Base-by-base conservation (phyloP, 2,113 vertebrate genomes). In the Sebastes schlegelii region DNA sequence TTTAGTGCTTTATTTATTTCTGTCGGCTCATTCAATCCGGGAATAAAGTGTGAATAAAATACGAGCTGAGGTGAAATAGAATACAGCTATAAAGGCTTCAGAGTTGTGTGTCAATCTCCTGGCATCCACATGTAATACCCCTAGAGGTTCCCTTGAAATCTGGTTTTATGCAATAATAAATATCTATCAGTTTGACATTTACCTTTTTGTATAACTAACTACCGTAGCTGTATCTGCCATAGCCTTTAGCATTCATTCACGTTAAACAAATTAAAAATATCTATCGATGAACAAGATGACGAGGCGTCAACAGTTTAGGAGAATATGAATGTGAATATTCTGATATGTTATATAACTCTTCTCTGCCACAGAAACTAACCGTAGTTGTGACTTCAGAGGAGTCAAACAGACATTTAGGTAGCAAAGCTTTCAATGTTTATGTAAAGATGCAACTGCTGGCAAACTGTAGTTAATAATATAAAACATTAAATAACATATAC, bases 1-100 rank as follows among this genome's bases (percentile, higher is more conserved):
- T 82, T 76, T 45, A 34, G 19, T 34, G 40, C 60, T 68, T 55
- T 10, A 12, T 45, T 83, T 80, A 17, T 66, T 48, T 65, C 12
- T 40, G 21, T 26, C 43, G 21, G 23, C 14, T 43, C 12, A 4
- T 46, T 76, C 14, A 19, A 0, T n/a, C 40, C 52, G 26, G 14
- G 21, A 57, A 49, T 64, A 12, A 75, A 74, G 21, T 49, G 6
- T 10, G 55, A 61, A 65, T 19, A 4, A 42, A 72, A 42, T 14
- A 2, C 48, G 52, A 88, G 68, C 14, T 8, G n/a, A 54, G n/a
- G 55, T 8, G 46, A 61, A 60, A 75, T 11, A 51, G 64, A 26
- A 45, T 1, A 5, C 5, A 60, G 54, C 45, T 69, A 13, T 17
- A 46, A 21, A 48, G 19, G 13, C 52, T 49, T 34, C 6, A 2